Percentiles rank a stretch among this genome's conserved stretches.
phyloP scores from a whole-genome alignment of 1,140 invertebrate species.

The Bilobella aurantiaca region DNA sequence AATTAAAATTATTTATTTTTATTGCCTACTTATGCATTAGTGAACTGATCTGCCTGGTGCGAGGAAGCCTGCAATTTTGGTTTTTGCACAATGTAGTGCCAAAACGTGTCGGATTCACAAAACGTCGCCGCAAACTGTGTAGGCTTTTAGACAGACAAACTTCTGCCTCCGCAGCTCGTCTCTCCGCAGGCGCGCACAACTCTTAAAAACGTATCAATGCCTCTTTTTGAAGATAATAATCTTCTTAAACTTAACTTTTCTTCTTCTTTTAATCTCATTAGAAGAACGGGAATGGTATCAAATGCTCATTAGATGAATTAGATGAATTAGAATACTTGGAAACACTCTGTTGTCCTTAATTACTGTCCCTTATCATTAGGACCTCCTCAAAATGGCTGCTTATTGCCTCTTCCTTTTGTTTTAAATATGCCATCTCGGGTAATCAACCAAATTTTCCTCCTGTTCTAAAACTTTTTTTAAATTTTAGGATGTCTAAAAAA shows the following conservation, averaged over 20 bases:
- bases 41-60: neutral
- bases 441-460: neutral
- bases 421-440: too few species aligned
- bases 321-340: neutral
- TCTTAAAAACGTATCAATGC: too few species aligned
- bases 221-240: too few species aligned
- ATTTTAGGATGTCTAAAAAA: neutral
- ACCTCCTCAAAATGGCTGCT: neutral
- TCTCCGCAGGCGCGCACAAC: too few species aligned
- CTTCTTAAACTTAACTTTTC: too few species aligned
- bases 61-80: too few species aligned
- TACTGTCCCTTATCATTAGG: neutral
- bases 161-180: too few species aligned
- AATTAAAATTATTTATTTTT: slow-evolving; percentile 3
- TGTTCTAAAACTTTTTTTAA: neutral
- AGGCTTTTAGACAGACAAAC: too few species aligned
- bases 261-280: too few species aligned
- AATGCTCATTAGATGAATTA: neutral
- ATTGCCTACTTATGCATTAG: slow-evolving; percentile 2
- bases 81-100: too few species aligned
- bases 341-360: neutral
- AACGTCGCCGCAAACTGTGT: too few species aligned
- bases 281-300: too few species aligned
- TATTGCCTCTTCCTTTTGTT: neutral
- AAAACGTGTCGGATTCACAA: neutral